Evolutionary conservation across 2,113 vertebrate genomes (phyloP).

Genomic region (rabbit (Oryctolagus cuniculus)): DNA sequence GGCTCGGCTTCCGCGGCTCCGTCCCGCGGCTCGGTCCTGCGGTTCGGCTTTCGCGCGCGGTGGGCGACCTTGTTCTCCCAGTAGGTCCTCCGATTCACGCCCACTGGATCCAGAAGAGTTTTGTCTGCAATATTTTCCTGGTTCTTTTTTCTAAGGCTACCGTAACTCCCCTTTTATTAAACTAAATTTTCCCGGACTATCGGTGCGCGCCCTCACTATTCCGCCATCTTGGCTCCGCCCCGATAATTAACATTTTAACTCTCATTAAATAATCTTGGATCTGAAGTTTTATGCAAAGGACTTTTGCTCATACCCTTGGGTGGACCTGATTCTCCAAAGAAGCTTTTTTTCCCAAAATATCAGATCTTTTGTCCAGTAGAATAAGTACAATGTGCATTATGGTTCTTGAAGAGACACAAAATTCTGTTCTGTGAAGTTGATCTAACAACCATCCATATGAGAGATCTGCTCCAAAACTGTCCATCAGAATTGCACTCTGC

Average conservation of each 20-base stretch:
- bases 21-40: too few species aligned
- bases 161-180: too few species aligned
- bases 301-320: not conserved
- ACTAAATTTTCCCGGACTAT: too few species aligned
- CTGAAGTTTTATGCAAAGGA: not conserved
- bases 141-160: too few species aligned
- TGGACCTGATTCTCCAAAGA: not conserved
- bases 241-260: conserved; percentile 7
- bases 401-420: not conserved
- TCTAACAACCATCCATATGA: not conserved
- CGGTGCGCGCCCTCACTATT: too few species aligned
- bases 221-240: too few species aligned
- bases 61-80: too few species aligned
- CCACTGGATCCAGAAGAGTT: too few species aligned
- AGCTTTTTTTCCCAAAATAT: not conserved
- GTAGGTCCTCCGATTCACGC: too few species aligned
- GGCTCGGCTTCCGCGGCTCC: too few species aligned
- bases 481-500: not conserved
- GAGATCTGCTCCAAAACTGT: not conserved
- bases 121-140: too few species aligned
- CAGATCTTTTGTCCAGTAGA: not conserved
- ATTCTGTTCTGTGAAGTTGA: not conserved
- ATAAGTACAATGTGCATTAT: not conserved
- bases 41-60: too few species aligned
- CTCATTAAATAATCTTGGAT: not conserved